Evolutionary conservation across 2,888 invertebrate genomes (phyloP).

Genomic region (Drosophila prostipennis): DNA sequence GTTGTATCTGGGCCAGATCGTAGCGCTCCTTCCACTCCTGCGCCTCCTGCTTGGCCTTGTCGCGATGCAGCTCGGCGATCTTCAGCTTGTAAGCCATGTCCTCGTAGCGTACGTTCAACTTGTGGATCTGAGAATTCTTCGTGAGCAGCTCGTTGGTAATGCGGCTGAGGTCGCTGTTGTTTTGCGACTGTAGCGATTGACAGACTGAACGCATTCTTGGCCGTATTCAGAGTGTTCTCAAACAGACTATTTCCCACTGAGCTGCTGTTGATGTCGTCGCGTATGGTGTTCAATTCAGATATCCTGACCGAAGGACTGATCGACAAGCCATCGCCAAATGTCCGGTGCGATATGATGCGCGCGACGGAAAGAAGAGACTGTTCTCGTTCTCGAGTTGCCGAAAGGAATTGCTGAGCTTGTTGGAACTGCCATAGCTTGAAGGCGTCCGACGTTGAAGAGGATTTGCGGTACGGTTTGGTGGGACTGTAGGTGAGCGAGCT

Average conservation of each 20-base stretch:
- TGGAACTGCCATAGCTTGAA: constrained; percentile 86
- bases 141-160: constrained; percentile 92
- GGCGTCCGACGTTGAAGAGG: constrained; percentile 84
- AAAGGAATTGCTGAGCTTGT: constrained; percentile 87
- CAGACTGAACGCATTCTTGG: constrained; percentile 84
- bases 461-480: constrained; percentile 88
- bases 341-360: constrained; percentile 88
- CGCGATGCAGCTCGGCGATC: constrained; percentile 92
- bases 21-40: constrained; percentile 89
- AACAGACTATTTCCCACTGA: constrained; percentile 84
- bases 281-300: constrained; percentile 84
- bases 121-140: constrained; percentile 91
- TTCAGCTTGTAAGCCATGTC: constrained; percentile 90
- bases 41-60: constrained; percentile 92
- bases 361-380: constrained; percentile 86
- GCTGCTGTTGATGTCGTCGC: constrained; percentile 84
- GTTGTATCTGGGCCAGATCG: constrained; percentile 87
- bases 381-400: constrained; percentile 85
- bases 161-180: constrained; percentile 87
- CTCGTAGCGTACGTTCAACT: constrained; percentile 89
- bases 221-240: constrained; percentile 85
- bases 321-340: constrained; percentile 84
- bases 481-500: constrained; percentile 91
- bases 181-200: constrained; percentile 85
- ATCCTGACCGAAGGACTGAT: constrained; percentile 85